Percentiles rank a stretch among this genome's conserved stretches.
Conservation (phyloP, 2,888 invertebrate species). For the Synanthedon formicaeformis region DNA sequence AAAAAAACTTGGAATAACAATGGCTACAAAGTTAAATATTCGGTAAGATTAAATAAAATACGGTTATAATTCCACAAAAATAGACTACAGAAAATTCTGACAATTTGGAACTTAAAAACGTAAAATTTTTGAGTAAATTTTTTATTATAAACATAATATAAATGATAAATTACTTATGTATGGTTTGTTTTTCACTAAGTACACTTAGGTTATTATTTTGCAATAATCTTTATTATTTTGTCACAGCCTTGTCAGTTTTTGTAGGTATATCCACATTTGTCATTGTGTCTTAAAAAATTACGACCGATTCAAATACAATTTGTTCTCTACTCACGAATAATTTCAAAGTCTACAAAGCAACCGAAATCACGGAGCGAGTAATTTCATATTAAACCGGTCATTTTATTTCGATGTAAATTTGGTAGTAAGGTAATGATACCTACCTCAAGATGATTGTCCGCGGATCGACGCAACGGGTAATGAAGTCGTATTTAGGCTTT, state of each 20-base stretch:
- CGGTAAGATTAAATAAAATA: too few relatives aligned
- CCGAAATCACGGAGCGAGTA: constrained; percentile 51
- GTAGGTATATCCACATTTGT: not conserved
- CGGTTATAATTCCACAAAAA: too few relatives aligned
- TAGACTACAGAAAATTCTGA: too few relatives aligned
- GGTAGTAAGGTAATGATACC: constrained; percentile 61
- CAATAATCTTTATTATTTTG: not conserved
- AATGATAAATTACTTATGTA: too few relatives aligned
- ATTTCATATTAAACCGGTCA: constrained; percentile 56
- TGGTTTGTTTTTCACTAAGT: too few relatives aligned
- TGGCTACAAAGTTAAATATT: too few relatives aligned
- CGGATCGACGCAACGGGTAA: constrained; percentile 59
- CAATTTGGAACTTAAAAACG: too few relatives aligned
- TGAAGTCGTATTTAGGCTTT: constrained; percentile 64
- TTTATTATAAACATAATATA: too few relatives aligned
- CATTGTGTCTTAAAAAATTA: constrained; percentile 1
- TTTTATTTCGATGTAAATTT: constrained; percentile 56
- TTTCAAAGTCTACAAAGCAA: constrained; percentile 26
- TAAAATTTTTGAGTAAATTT: too few relatives aligned
- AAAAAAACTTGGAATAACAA: too few relatives aligned
- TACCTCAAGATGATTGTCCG: constrained; percentile 60
- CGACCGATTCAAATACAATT: constrained; percentile 3
- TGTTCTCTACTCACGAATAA: constrained; percentile 3
- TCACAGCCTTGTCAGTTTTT: not conserved
- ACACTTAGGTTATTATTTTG: not conserved